phyloP scores from a whole-genome alignment of 2,113 vertebrate species.

The Sminthopsis crassicaudata region DNA sequence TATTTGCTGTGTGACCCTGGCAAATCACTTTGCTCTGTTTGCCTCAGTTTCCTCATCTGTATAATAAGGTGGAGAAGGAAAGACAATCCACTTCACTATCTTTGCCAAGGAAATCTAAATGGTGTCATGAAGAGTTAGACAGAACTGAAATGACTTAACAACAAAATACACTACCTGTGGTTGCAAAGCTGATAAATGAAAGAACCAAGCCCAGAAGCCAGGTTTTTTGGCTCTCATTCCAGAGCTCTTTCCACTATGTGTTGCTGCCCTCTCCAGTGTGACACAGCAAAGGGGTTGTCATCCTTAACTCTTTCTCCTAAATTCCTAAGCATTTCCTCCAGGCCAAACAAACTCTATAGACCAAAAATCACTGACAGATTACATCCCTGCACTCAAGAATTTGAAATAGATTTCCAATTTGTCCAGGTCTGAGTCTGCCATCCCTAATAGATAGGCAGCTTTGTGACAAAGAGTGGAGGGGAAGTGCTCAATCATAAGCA shows the following conservation, averaged over 20 bases:
- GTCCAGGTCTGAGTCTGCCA: slow-evolving; percentile 49
- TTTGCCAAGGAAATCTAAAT: neutral
- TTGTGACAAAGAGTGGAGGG: slow-evolving; percentile 50
- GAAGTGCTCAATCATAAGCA: slow-evolving; percentile 37
- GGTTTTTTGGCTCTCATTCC: neutral
- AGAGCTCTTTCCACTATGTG: neutral
- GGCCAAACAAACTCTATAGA: neutral
- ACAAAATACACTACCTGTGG: neutral
- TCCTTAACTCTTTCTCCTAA: neutral
- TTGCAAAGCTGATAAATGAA: neutral
- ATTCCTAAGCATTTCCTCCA: neutral
- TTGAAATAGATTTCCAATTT: slow-evolving; percentile 59
- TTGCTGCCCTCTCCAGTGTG: neutral
- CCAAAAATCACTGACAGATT: slow-evolving; percentile 50
- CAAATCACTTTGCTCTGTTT: neutral
- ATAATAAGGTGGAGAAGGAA: neutral
- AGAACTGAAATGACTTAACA: neutral
- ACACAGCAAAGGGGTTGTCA: neutral
- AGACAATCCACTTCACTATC: neutral
- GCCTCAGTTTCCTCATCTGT: neutral
- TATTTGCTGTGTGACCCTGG: neutral
- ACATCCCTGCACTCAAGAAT: slow-evolving; percentile 52
- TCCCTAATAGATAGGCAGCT: slow-evolving; percentile 43
- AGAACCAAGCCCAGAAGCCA: neutral
- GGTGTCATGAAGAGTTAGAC: neutral